Base-by-base conservation (phyloP, 2,797 vertebrate genomes). In the Ciconia nigra region DNA sequence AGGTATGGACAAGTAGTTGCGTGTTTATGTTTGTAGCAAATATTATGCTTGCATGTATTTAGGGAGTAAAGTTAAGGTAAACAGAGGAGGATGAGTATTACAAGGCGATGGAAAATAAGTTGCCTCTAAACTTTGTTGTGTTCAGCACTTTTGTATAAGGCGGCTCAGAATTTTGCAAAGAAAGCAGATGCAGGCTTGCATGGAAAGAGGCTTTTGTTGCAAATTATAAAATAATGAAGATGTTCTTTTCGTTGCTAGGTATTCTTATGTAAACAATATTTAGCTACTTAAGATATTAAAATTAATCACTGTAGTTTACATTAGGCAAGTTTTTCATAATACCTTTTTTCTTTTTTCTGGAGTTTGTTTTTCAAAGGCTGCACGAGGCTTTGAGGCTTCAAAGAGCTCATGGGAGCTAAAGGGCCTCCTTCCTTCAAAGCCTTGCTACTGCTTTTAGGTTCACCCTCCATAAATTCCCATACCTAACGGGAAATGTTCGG, bases 401-500 rank as follows among this genome's bases (percentile, higher is more conserved):
- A 74, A 74, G 37, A 59, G 47, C 70, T 86, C 44, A 8, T 24
- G 29, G 57, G 18, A 83, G 25, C 29, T 66, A 31, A 47, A 66
- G 6, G 9, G 2, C 71, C 37, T 67, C 49, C 54, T 54, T 57
- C 49, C 25, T 73, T 74, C 74, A 74, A 78, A 91, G 22, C 15
- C 5, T 35, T 35, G 49, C 57, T 46, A 5, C 58, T 59, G 42
- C n/a, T 89, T 89, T 49, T 28, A 61, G 22, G 18, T n/a, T 91
- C 25, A 4, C 13, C 18, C 12, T 51, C 77, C 52, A 7, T 8
- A 51, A 54, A 70, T 65, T 28, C 49, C n/a, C 8, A 7, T 24
- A 7, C 14, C 29, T 63, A 28, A 4, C 0, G 8, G 59, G 72
- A 57, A 47, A 19, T 3, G 5, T 6, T 47, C 0, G 13, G 51